Percentiles rank a stretch among this genome's conserved stretches.
phyloP scores from a whole-genome alignment of 1,140 invertebrate species.

The Aricia agestis region DNA sequence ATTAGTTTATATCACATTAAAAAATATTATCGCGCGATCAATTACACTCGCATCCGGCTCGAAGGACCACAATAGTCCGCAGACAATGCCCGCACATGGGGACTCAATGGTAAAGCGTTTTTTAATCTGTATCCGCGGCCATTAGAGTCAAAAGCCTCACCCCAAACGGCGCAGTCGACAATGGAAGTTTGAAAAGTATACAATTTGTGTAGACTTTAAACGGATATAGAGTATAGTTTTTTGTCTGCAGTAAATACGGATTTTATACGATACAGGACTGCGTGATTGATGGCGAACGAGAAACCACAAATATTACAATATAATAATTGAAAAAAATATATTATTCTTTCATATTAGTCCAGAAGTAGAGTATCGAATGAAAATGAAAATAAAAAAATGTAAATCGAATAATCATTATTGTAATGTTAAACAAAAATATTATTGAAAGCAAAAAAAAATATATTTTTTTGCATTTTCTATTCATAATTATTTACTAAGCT shows the following conservation, averaged over 20 bases:
- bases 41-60: slow-evolving; percentile 23
- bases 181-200: slow-evolving; percentile 22
- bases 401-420: too few relatives aligned
- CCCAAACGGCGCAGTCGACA: slow-evolving; percentile 36
- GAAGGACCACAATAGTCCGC: slow-evolving; percentile 11
- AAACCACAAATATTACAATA: background rate
- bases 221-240: background rate
- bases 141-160: slow-evolving; percentile 39
- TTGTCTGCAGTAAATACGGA: background rate
- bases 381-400: too few relatives aligned
- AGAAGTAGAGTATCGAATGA: too few relatives aligned
- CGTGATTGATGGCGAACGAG: background rate
- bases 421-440: too few relatives aligned
- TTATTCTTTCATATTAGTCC: too few relatives aligned
- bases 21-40: slow-evolving; percentile 13
- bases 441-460: too few relatives aligned
- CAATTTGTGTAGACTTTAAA: slow-evolving; percentile 6
- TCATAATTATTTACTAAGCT: too few relatives aligned
- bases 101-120: slow-evolving; percentile 33
- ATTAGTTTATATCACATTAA: slow-evolving; percentile 5
- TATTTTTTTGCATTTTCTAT: too few relatives aligned
- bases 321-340: too few relatives aligned
- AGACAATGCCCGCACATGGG: slow-evolving; percentile 11
- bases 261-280: background rate
- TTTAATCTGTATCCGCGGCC: slow-evolving; percentile 36